Evolutionary conservation across 2,797 vertebrate species (phyloP).

Genomic region (Gymnothorax reevesii): DNA sequence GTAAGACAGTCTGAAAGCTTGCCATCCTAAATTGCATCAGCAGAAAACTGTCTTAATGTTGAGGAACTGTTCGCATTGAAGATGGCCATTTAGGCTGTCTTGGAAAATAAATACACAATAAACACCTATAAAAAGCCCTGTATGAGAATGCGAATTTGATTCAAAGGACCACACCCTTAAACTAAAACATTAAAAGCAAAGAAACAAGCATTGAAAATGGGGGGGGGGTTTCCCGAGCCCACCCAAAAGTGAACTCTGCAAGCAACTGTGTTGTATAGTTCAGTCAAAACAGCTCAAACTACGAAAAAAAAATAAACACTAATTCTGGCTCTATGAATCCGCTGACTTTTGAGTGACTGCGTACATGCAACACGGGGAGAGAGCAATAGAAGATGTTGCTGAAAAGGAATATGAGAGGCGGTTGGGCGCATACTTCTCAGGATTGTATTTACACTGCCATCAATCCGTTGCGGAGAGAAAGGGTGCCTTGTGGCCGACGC

Average conservation of each 20-base stretch:
- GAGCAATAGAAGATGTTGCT: background rate
- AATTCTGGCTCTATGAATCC: background rate
- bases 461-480: conserved; percentile 30
- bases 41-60: conserved; percentile 8
- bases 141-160: background rate
- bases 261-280: background rate
- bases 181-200: background rate
- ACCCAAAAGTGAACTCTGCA: no score
- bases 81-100: background rate
- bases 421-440: conserved; percentile 9
- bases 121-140: background rate
- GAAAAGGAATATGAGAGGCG: background rate
- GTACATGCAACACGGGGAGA: conserved; percentile 13
- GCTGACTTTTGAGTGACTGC: background rate
- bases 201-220: background rate
- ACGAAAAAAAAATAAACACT: conserved; percentile 13
- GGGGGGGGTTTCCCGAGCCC: background rate
- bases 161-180: background rate
- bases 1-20: background rate
- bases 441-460: conserved; percentile 46
- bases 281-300: background rate
- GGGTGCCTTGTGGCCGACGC: conserved; percentile 38
- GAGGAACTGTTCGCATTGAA: background rate
- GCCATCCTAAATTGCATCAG: background rate
- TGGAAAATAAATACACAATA: background rate